Conservation (phyloP, 2,113 vertebrate species). For the Orientallactaga bullata region DNA sequence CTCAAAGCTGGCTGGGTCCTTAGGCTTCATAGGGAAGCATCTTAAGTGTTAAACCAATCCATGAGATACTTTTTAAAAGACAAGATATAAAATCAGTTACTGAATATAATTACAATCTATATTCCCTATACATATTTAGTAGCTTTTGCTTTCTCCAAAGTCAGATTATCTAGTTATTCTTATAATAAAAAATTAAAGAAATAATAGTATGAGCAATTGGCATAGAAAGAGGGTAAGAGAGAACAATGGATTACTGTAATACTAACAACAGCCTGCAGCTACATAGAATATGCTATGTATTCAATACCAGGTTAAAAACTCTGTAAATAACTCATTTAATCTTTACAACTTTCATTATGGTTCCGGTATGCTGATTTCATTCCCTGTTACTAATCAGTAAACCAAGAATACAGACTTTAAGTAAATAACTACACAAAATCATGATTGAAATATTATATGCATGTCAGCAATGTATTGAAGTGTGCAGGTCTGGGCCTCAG, state of each 20-base stretch:
- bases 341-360: neutral
- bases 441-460: neutral
- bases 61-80: neutral
- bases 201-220: neutral
- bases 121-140: neutral
- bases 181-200: neutral
- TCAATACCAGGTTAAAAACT: neutral
- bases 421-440: neutral
- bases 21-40: too few relatives aligned
- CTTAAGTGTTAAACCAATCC: too few relatives aligned
- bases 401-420: neutral
- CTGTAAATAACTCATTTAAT: neutral
- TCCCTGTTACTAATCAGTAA: neutral
- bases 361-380: conserved; percentile 2
- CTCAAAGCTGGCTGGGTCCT: too few relatives aligned
- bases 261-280: neutral
- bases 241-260: neutral
- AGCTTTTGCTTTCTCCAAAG: neutral
- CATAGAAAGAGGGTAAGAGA: neutral
- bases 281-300: neutral
- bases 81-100: neutral
- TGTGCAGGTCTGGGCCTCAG: neutral
- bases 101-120: neutral
- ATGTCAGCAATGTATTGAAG: neutral
- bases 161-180: neutral